phyloP scores from a whole-genome alignment of 2,888 invertebrate genomes.

The Aquatica leii region DNA sequence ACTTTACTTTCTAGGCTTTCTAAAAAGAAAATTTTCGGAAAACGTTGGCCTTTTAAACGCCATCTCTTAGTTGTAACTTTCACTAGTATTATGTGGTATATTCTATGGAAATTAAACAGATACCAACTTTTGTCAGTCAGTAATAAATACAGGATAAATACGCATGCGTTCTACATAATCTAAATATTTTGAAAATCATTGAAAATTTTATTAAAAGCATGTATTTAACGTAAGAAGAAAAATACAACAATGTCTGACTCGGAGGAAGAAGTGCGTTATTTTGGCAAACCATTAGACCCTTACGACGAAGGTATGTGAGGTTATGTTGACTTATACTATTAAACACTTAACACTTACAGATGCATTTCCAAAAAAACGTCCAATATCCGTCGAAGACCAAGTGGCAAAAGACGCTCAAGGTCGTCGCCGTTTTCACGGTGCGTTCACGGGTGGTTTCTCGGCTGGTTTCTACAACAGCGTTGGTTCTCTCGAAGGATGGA shows the following conservation, averaged over 20 bases:
- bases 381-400: conserved; percentile 84
- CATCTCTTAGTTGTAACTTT: no score
- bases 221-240: no score
- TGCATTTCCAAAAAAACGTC: conserved; percentile 80
- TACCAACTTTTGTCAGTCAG: no score
- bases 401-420: conserved; percentile 90
- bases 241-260: conserved; percentile 56
- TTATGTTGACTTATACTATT: conserved; percentile 10
- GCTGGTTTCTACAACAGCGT: conserved; percentile 98
- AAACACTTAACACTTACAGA: conserved; percentile 63
- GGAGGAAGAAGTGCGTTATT: conserved; percentile 74
- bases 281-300: conserved; percentile 83
- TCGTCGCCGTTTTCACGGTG: conserved; percentile 93
- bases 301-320: conserved; percentile 78
- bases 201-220: no score
- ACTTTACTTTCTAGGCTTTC: no score
- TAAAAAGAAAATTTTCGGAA: no score
- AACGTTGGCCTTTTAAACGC: no score
- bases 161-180: no score
- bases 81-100: no score
- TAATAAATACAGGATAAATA: no score
- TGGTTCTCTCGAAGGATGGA: conserved; percentile 95
- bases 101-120: no score
- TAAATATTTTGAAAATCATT: no score
- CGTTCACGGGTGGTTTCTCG: conserved; percentile 96